Base-by-base conservation (phyloP, 2,888 invertebrate genomes). In the Thera obeliscata region DNA sequence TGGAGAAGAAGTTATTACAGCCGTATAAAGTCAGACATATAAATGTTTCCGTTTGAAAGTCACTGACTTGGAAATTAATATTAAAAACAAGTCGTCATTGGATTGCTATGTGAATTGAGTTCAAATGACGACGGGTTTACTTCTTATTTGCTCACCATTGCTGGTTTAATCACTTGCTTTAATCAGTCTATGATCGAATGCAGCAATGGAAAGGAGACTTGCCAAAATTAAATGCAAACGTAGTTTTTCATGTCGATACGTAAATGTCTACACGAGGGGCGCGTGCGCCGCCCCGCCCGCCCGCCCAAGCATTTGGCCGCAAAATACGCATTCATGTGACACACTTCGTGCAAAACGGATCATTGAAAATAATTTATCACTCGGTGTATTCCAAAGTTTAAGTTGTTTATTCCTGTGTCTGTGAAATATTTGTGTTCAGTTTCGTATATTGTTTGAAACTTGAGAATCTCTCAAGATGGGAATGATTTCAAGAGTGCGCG, bases 401-500 rank as follows among this genome's bases (percentile, higher is more conserved):
- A 55, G 33, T 68, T 46, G 35, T 61, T 68, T 67, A 9, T 9
- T 9, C 43, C 7, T 46, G 9, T 9, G 9, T 46, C 43, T 9
- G 72, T 73, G 71, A 70, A 58, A 57, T 64, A 60, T 61, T 64
- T 62, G 69, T 70, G 70, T 70, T 64, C 43, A 43, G 58, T 66
- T 70, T 61, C 22, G 22, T 55, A 68, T 58, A 66, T 68, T 33
- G 22, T 22, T 22, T 22, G 22, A 22, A 22, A 22, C 22, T 56
- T 43, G 38, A 43, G 41, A 43, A 71, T 61, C 64, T 61, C 55
- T 38, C 2, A 84, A 77, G 74, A 96, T 96, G 96, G 96, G 96
- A 62, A 96, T 96, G 96, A 96, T 96, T 80, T 95, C 95, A 46
- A 92, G 96, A 80, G 95, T 96, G 78, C 93, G 96, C 57, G 95